Evolutionary conservation across 2,113 vertebrate species (phyloP).

Genomic region (Scortum barcoo): DNA sequence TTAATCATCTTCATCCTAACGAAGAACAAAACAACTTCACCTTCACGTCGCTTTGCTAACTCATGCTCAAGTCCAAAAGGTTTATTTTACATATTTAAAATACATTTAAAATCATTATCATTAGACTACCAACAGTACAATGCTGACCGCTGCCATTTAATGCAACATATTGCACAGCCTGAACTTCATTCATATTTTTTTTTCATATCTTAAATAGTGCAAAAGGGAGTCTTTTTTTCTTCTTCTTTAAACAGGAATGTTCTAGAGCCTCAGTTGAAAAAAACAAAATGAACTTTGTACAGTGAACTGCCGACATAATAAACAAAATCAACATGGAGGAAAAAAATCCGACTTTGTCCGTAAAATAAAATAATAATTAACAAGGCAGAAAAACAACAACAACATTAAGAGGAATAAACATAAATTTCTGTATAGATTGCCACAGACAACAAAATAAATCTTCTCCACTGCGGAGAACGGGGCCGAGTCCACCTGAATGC

Average conservation of each 20-base stretch:
- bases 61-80: slow-evolving; percentile 94
- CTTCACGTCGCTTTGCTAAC: slow-evolving; percentile 86
- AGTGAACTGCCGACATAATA: slow-evolving; percentile 88
- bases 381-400: slow-evolving; percentile 54
- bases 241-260: slow-evolving; percentile 94
- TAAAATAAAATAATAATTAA: slow-evolving; percentile 77
- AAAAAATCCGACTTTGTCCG: slow-evolving; percentile 66
- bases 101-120: slow-evolving; percentile 94
- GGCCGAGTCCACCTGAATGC: slow-evolving; percentile 81
- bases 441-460: slow-evolving; percentile 92
- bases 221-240: slow-evolving; percentile 89
- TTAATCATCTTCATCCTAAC: slow-evolving; percentile 63
- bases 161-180: slow-evolving; percentile 97
- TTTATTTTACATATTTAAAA: slow-evolving; percentile 99
- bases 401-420: slow-evolving; percentile 84
- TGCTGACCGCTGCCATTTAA: slow-evolving; percentile 90
- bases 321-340: slow-evolving; percentile 83
- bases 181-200: slow-evolving; percentile 92
- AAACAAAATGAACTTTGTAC: slow-evolving; percentile 88
- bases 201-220: slow-evolving; percentile 96
- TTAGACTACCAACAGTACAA: slow-evolving; percentile 93
- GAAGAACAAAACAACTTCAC: slow-evolving; percentile 76
- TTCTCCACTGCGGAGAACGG: slow-evolving; percentile 89
- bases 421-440: slow-evolving; percentile 91
- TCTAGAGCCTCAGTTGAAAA: slow-evolving; percentile 88